A percentile compares a stretch with the other conserved stretches of the same genome.
phyloP scores from a whole-genome alignment of 2,113 vertebrate genomes.

The Plectropomus leopardus region DNA sequence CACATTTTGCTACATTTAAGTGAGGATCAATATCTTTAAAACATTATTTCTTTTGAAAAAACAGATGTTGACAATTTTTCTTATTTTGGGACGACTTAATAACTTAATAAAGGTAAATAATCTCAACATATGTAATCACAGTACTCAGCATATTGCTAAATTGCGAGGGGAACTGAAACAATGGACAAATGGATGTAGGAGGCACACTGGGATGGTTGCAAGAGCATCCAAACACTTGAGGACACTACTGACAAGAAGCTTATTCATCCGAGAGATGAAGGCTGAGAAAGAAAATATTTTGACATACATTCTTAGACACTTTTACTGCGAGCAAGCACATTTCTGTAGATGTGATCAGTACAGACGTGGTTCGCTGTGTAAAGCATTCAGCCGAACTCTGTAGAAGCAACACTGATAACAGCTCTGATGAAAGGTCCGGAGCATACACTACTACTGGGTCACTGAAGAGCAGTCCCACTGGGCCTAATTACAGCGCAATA shows the following conservation, averaged over 20 bases:
- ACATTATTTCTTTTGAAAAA: too few relatives aligned
- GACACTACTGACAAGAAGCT: not conserved
- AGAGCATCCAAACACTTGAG: conserved; percentile 8
- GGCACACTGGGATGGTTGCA: not conserved
- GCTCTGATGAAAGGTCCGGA: not conserved
- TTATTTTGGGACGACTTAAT: too few relatives aligned
- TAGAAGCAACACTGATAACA: not conserved
- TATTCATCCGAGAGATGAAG: conserved; percentile 5
- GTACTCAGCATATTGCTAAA: too few relatives aligned
- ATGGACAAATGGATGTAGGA: conserved; percentile 7
- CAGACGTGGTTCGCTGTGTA: not conserved
- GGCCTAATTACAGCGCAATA: conserved; percentile 15
- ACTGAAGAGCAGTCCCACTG: conserved; percentile 3
- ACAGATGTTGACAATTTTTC: too few relatives aligned
- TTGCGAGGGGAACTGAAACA: not conserved
- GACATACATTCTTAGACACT: not conserved
- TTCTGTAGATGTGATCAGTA: not conserved
- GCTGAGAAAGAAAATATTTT: not conserved
- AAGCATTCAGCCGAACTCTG: not conserved
- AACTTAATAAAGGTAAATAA: too few relatives aligned
- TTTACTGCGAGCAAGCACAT: not conserved
- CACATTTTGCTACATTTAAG: too few relatives aligned
- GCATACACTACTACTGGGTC: not conserved
- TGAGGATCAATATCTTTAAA: too few relatives aligned
- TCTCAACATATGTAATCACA: too few relatives aligned